Conservation (phyloP, 2,888 invertebrate genomes). For the Sthenelais limicola region DNA sequence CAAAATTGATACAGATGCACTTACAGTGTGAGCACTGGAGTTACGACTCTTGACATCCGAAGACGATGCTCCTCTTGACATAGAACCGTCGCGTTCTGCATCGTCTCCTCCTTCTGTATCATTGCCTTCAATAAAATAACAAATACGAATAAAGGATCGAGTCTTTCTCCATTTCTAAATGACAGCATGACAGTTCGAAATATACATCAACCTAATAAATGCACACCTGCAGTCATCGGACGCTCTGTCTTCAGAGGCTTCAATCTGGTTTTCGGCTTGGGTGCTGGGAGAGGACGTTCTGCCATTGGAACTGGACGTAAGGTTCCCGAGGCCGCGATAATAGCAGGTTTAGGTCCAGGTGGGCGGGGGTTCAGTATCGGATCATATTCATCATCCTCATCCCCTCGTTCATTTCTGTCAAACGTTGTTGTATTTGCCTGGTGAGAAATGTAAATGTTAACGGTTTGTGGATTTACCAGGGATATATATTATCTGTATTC, state of each 20-base stretch:
- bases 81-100: not conserved
- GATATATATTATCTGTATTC: too few relatives aligned
- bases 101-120: slow-evolving; percentile 55
- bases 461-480: too few relatives aligned
- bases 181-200: too few relatives aligned
- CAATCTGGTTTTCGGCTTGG: slow-evolving; percentile 37
- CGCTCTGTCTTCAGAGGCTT: slow-evolving; percentile 12
- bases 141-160: not conserved
- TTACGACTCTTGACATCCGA: slow-evolving; percentile 30
- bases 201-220: too few relatives aligned
- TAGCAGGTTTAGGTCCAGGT: slow-evolving; percentile 42
- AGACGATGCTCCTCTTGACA: not conserved
- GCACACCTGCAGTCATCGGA: slow-evolving; percentile 6
- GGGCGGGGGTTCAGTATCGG: slow-evolving; percentile 51
- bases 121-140: not conserved
- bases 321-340: slow-evolving; percentile 42
- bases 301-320: slow-evolving; percentile 7
- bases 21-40: slow-evolving; percentile 40
- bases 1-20: not conserved
- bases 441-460: too few relatives aligned
- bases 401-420: not conserved
- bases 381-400: slow-evolving; percentile 47
- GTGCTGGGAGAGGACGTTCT: slow-evolving; percentile 40
- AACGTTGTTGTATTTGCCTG: slow-evolving; percentile 2
- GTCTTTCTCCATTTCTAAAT: too few relatives aligned